phyloP scores from a whole-genome alignment of 2,113 vertebrate species.

The Crotalus helleri region DNA sequence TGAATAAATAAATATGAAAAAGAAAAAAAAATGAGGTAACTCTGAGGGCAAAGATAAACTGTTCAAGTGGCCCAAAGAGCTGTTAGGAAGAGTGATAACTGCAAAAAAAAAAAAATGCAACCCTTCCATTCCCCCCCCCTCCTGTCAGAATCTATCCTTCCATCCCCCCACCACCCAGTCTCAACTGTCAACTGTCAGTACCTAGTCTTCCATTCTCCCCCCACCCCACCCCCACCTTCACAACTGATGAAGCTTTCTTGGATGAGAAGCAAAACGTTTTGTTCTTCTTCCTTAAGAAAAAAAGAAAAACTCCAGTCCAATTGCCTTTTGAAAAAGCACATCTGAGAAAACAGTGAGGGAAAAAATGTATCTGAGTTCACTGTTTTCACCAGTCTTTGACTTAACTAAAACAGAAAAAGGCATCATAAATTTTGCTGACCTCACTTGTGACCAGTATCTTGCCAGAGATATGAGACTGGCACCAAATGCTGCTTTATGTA shows the following conservation, averaged over 20 bases:
- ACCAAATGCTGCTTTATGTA: background rate
- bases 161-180: background rate
- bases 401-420: background rate
- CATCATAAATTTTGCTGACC: background rate
- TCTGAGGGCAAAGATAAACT: background rate
- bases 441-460: background rate
- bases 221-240: background rate
- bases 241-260: background rate
- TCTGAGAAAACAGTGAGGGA: background rate
- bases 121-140: background rate
- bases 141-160: background rate
- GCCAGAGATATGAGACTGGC: background rate
- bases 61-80: background rate
- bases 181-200: too few relatives aligned
- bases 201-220: too few relatives aligned
- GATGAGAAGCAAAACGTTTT: background rate
- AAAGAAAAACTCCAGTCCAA: background rate
- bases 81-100: background rate
- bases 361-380: background rate
- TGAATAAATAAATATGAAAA: too few relatives aligned
- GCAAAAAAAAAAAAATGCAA: background rate
- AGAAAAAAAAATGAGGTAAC: background rate
- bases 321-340: background rate
- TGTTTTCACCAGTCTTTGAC: background rate
- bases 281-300: background rate